Evolutionary conservation across 2,888 invertebrate genomes (phyloP).

Genomic region (Belgica antarctica): DNA sequence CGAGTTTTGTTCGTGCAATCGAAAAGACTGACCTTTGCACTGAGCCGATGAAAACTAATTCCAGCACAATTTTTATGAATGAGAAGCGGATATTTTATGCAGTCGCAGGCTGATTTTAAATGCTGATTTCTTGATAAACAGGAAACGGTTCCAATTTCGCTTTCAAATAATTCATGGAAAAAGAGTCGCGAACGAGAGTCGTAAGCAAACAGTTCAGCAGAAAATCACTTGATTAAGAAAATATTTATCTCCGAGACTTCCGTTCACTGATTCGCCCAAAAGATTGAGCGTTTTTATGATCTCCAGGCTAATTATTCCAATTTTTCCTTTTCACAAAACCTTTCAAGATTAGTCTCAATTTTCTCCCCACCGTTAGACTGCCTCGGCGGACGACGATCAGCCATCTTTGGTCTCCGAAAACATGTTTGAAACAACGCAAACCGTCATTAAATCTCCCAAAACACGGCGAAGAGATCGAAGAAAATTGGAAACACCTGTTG

Average conservation of each 20-base stretch:
- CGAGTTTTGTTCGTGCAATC: not conserved
- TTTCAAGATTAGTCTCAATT: slow-evolving; percentile 38
- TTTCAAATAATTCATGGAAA: slow-evolving; percentile 1
- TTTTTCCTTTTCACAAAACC: slow-evolving; percentile 4
- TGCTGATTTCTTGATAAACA: slow-evolving; percentile 13
- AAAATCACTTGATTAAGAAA: slow-evolving; percentile 24
- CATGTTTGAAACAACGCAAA: not conserved
- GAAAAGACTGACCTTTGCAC: slow-evolving; percentile 1
- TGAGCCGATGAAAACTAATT: not conserved
- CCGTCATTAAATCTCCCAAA: slow-evolving; percentile 29
- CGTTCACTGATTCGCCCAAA: not conserved
- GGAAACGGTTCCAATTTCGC: slow-evolving; percentile 21
- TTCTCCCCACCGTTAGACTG: no score
- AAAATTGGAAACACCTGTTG: slow-evolving; percentile 43
- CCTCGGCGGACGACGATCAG: not conserved
- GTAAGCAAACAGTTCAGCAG: slow-evolving; percentile 4
- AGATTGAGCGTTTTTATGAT: no score
- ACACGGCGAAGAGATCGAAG: slow-evolving; percentile 24
- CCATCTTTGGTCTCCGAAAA: no score
- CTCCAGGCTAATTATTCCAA: slow-evolving; percentile 27
- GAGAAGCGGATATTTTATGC: not conserved
- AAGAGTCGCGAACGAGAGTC: not conserved
- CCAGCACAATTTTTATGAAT: not conserved
- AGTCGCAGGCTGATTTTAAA: slow-evolving; percentile 7
- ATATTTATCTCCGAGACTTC: slow-evolving; percentile 21